Evolutionary conservation across 1,140 invertebrate genomes (phyloP).

Genomic region (Leptonema lineaticorne): DNA sequence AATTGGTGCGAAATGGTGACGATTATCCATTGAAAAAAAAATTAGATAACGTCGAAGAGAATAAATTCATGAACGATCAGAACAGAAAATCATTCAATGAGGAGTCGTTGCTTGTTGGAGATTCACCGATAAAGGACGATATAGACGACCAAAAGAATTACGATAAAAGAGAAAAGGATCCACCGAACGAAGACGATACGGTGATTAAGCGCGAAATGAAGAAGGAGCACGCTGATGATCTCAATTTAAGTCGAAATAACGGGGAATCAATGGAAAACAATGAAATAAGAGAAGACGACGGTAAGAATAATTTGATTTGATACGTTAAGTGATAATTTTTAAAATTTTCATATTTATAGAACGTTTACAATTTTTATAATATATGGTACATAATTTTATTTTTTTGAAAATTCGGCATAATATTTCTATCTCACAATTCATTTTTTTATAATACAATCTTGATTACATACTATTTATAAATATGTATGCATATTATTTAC

Average conservation of each 20-base stretch:
- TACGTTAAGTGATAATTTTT: too few relatives aligned
- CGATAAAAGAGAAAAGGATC: neutral
- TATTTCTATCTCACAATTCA: too few relatives aligned
- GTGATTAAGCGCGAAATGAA: neutral
- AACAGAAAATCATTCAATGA: neutral
- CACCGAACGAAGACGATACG: neutral
- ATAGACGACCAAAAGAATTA: neutral
- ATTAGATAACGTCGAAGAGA: neutral
- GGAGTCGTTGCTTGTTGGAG: neutral
- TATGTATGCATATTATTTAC: too few relatives aligned
- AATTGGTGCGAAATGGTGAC: neutral
- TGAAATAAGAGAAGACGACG: constrained; percentile 14
- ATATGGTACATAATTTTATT: too few relatives aligned
- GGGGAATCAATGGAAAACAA: neutral
- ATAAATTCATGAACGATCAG: neutral
- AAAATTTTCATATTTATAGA: too few relatives aligned
- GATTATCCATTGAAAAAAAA: neutral
- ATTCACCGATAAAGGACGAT: neutral
- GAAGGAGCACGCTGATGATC: neutral
- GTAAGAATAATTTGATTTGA: neutral
- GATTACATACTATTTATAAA: too few relatives aligned
- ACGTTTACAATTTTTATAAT: too few relatives aligned
- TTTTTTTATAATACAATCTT: too few relatives aligned
- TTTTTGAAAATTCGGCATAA: too few relatives aligned
- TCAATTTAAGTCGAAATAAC: constrained; percentile 15